phyloP scores from a whole-genome alignment of 2,888 invertebrate species.

The Neoascia interrupta region DNA sequence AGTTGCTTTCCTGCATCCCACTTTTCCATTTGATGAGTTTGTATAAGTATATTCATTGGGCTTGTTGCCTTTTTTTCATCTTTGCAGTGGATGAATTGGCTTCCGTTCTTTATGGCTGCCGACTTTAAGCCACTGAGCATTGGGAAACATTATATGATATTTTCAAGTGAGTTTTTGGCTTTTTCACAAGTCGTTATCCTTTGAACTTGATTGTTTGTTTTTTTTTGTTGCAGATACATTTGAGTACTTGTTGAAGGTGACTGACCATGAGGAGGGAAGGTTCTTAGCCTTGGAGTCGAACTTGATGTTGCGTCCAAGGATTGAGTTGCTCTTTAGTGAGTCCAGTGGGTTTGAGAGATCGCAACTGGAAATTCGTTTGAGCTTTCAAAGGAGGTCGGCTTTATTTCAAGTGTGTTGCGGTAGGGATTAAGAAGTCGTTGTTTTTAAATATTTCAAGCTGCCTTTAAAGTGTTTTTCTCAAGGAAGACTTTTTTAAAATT shows the following conservation, averaged over 20 bases:
- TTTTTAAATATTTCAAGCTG: background rate
- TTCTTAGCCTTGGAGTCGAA: slow-evolving; percentile 59
- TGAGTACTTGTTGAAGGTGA: slow-evolving; percentile 52
- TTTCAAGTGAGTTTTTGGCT: slow-evolving; percentile 53
- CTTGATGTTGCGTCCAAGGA: slow-evolving; percentile 55
- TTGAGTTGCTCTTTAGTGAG: slow-evolving; percentile 58
- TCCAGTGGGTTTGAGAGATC: background rate
- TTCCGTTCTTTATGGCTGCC: slow-evolving; percentile 66
- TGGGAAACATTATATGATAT: slow-evolving; percentile 68
- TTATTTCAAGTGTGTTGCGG: slow-evolving; percentile 66
- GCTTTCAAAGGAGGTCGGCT: slow-evolving; percentile 60
- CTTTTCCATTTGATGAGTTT: background rate
- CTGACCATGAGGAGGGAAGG: slow-evolving; percentile 46
- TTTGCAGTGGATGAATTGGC: slow-evolving; percentile 69
- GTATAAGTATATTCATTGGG: no score
- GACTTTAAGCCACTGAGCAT: slow-evolving; percentile 64
- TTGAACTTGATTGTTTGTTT: background rate
- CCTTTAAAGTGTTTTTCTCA: background rate
- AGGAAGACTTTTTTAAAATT: background rate
- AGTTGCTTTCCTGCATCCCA: background rate
- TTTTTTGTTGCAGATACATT: slow-evolving; percentile 25
- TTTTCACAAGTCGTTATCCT: background rate
- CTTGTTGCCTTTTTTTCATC: no score
- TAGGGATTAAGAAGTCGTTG: slow-evolving; percentile 13
- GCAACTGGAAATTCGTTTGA: slow-evolving; percentile 51